Evolutionary conservation across 2,888 invertebrate genomes (phyloP), one percentile per base, ranked within the genome.

Genomic region (Eulithis testata): DNA sequence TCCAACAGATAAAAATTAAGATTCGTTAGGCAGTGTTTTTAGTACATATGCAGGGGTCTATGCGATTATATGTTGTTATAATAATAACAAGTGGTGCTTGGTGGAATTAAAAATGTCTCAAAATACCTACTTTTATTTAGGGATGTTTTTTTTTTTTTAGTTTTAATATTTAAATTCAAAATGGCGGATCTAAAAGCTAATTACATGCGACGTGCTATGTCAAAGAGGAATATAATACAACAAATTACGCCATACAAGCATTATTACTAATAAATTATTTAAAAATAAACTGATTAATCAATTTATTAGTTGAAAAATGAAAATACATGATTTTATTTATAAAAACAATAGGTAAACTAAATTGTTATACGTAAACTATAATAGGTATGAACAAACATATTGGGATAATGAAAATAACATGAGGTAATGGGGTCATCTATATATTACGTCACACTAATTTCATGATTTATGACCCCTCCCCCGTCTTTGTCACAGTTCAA

Each of bases 71-170:
- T 75, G 72, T 31, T 78, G 76, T 76, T 80, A 79, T 77, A 81
- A 87, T 11, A 11, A 49, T 89, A 90, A 91, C 91, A 91, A 90
- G 90, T 90, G 89, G 91, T 91, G 91, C 89, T 85, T 82, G 86
- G 83, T 82, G 81, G 76, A 75, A 73, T 74, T 55, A 73, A 74
- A 75, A 73, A 61, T 70, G 36, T 61, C 65, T 65, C 60, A 71
- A 69, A 73, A 72, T 55, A 65, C 61, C 63, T 59, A 68, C 57
- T 52, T 51, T 58, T 53, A 55, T 21, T 21, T 21, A 31, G 21
- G 56, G 59, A 51, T 45, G 62, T 60, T 59, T 52, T 36, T n/a
- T 61, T 37, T 7, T 37, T 40, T 40, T 50, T 37, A 47, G 2
- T 4, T 60, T 57, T 54, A 51, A 59, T 36, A 45, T 31, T 52